Evolutionary conservation across 2,113 vertebrate genomes (phyloP).

Genomic region (Micronycteris hirsuta): DNA sequence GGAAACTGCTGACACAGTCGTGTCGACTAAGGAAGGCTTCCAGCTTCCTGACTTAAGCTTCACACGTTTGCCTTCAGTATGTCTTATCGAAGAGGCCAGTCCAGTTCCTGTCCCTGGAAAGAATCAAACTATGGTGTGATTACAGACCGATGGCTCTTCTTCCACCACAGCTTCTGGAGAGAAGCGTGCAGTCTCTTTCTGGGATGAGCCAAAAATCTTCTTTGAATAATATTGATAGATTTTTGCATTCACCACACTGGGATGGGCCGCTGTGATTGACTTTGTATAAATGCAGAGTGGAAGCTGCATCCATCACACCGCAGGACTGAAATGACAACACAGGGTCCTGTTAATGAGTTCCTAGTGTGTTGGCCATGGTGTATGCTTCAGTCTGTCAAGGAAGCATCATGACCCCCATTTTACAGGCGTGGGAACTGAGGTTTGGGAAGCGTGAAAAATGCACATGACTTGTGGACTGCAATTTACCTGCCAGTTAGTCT

Average conservation of each 20-base stretch:
- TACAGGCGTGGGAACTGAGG: neutral
- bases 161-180: neutral
- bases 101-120: neutral
- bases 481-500: neutral
- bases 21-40: neutral
- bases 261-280: neutral
- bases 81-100: neutral
- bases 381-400: neutral
- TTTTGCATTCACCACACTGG: neutral
- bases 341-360: neutral
- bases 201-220: slow-evolving; percentile 4
- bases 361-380: neutral
- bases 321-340: neutral
- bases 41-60: neutral
- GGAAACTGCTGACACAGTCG: too few relatives aligned
- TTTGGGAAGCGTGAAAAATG: neutral
- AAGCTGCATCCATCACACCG: neutral
- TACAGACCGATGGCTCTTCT: neutral
- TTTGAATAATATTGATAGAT: neutral
- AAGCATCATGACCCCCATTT: neutral
- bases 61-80: neutral
- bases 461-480: neutral
- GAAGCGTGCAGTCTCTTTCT: neutral
- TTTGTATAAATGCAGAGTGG: neutral
- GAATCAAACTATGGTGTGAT: neutral